These are phyloP conservation scores for Tetraneura akinire DNA, from an alignment of 1,140 invertebrate species.

Conservation along the genomic window DNA sequence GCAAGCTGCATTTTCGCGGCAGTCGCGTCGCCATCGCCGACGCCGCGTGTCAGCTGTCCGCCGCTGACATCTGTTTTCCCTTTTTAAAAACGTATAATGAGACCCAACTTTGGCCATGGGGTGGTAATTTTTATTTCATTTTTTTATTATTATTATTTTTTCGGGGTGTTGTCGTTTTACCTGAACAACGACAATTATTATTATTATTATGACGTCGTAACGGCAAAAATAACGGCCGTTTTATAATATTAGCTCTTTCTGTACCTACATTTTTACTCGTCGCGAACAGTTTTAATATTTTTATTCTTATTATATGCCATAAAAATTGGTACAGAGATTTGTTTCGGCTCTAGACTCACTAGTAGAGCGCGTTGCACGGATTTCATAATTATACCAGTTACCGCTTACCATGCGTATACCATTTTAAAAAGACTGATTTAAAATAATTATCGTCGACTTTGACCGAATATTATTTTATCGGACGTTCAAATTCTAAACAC, in stretches of 20 bases:
- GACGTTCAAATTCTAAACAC: too few relatives aligned
- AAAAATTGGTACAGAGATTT: too few relatives aligned
- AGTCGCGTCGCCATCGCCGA: neutral
- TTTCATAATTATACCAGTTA: too few relatives aligned
- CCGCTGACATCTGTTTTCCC: constrained; percentile 5
- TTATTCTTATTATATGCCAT: too few relatives aligned
- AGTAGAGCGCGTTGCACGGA: too few relatives aligned
- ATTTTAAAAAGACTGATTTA: too few relatives aligned
- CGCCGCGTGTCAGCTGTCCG: constrained; percentile 21
- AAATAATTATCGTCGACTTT: too few relatives aligned
- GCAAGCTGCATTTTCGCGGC: constrained; percentile 31
- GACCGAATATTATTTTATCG: too few relatives aligned
- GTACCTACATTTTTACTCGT: neutral
- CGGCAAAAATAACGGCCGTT: constrained; percentile 18
- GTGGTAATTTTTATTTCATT: neutral
- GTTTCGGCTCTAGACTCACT: too few relatives aligned
- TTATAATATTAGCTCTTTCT: neutral
- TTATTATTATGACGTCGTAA: neutral
- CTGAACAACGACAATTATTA: neutral
- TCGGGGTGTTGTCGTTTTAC: constrained; percentile 15
- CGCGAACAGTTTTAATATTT: too few relatives aligned
- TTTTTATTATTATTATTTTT: neutral
- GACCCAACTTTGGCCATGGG: constrained; percentile 21
- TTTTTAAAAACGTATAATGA: constrained; percentile 2
- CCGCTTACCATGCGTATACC: too few relatives aligned